phyloP scores from a whole-genome alignment of 2,888 invertebrate genomes.

The Chesias legatella region DNA sequence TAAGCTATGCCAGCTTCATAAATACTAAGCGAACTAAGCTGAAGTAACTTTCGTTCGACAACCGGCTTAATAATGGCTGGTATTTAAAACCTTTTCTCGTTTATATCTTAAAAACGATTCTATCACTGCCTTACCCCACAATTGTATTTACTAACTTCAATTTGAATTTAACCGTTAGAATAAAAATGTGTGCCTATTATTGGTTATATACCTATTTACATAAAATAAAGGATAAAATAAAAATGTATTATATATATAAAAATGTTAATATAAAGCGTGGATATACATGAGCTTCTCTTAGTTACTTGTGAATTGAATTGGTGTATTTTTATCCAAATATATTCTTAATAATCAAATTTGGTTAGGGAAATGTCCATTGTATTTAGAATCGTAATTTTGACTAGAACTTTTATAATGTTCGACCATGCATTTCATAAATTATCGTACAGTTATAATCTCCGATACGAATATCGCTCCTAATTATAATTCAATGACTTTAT shows the following conservation, averaged over 20 bases:
- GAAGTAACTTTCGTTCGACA: too few species aligned
- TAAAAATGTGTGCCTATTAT: conserved; percentile 67
- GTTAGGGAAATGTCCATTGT: conserved; percentile 25
- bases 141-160: conserved; percentile 12
- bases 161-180: conserved; percentile 20
- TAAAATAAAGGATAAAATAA: conserved; percentile 45
- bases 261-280: conserved; percentile 46
- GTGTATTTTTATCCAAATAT: conserved; percentile 25
- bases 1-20: too few species aligned
- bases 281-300: conserved; percentile 65
- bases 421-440: conserved; percentile 22
- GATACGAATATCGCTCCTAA: too few species aligned
- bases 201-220: conserved; percentile 61
- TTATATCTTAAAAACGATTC: neutral
- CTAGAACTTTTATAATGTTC: conserved; percentile 26
- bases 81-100: neutral
- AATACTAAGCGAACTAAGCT: too few species aligned
- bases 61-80: neutral
- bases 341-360: conserved; percentile 12
- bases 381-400: conserved; percentile 20
- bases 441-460: too few species aligned
- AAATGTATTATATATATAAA: conserved; percentile 49
- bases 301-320: conserved; percentile 34
- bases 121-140: conserved; percentile 16
- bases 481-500: too few species aligned